phyloP scores from a whole-genome alignment of 2,113 vertebrate genomes.

The Haplotaxodon microlepis region DNA sequence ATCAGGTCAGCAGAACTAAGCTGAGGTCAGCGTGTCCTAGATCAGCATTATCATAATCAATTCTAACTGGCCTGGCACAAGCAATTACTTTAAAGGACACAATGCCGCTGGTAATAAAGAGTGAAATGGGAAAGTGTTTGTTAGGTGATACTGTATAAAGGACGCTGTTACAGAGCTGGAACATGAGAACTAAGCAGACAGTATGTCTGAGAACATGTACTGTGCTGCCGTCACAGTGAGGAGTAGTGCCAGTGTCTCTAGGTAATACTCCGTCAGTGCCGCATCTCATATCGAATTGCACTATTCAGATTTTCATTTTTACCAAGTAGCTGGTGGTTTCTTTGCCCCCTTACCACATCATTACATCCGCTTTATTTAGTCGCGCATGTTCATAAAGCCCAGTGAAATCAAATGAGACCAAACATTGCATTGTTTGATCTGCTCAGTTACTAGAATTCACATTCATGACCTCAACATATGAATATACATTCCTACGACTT shows the following conservation, averaged over 20 bases:
- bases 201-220: slow-evolving; percentile 40
- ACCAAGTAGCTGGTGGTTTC: background rate
- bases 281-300: background rate
- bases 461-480: slow-evolving; percentile 9
- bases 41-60: slow-evolving; percentile 9
- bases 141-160: slow-evolving; percentile 4
- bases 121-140: background rate
- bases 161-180: slow-evolving; percentile 16
- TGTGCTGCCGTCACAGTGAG: slow-evolving; percentile 38
- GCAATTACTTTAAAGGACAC: background rate
- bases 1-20: slow-evolving; percentile 1
- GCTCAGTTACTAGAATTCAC: background rate
- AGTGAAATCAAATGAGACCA: background rate
- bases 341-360: background rate
- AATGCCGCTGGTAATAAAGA: background rate
- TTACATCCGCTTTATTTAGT: background rate
- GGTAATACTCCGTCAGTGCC: slow-evolving; percentile 5
- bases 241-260: slow-evolving; percentile 6
- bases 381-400: background rate
- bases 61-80: background rate
- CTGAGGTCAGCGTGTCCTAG: slow-evolving; percentile 2
- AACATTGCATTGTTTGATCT: slow-evolving; percentile 4
- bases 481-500: slow-evolving; percentile 12
- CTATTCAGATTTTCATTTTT: background rate
- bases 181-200: slow-evolving; percentile 25